Base-by-base conservation (phyloP, 1,140 invertebrate species). In the Heliconius melpomene region DNA sequence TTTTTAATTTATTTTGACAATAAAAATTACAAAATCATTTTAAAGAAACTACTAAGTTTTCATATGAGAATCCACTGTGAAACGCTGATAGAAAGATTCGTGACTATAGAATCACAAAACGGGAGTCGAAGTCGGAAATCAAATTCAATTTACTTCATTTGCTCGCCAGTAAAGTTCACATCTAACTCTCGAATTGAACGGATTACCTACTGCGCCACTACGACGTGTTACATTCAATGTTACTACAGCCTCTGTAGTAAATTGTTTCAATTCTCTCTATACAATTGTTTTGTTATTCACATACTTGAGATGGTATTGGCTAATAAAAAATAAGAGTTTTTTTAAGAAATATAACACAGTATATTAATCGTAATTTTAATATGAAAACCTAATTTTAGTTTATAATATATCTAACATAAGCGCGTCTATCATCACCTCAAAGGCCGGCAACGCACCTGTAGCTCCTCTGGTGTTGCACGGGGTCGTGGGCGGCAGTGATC, bases 111-210 rank as follows among this genome's bases (percentile, higher is more conserved):
- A 88, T 91, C 88, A 88, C 87, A 91, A 87, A 92, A 91, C 88
- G 86, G 86, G 83, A 89, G 87, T 85, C 86, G 86, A 84, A 90
- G 88, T 88, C 83, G 86, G 86, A 91, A 89, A 93, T 93, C 87
- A 91, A 92, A 93, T 93, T 87, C 88, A 93, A 93, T 93, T 93
- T 90, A 88, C 85, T 93, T 92, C 92, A 93, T 92, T 93, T 90
- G 87, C 87, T 88, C 91, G 82, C 87, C 87, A 85, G 88, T 87
- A 88, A 92, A 93, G 89, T 91, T 93, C 91, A 89, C 89, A 91
- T 92, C 84, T 85, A 91, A 91, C 87, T 91, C 85, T 87, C 85
- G 85, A 92, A 91, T 92, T 92, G 91, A 91, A 88, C 86, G 88
- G 89, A 93, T 93, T 92, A 93, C 88, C 92, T 91, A 92, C 87